Conservation (phyloP, 2,797 vertebrate genomes). For the Rousettus madagascariensis region DNA sequence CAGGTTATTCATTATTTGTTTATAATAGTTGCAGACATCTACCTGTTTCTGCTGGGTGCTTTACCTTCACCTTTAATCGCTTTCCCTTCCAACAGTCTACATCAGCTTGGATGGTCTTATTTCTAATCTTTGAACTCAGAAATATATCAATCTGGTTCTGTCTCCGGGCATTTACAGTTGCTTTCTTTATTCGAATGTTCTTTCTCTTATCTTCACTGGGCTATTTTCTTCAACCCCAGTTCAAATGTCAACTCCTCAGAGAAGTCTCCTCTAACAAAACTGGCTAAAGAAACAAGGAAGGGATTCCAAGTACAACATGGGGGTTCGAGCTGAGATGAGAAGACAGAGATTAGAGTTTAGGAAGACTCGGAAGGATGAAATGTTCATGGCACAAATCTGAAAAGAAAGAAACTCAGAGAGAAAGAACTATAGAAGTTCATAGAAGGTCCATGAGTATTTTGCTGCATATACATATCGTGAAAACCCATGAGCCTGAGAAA, state of each 20-base stretch:
- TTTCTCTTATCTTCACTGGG: neutral
- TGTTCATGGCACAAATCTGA: neutral
- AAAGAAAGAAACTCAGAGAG: neutral
- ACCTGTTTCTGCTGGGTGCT: neutral
- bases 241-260: neutral
- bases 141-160: neutral
- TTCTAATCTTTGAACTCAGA: neutral
- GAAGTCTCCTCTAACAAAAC: neutral
- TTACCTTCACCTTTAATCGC: neutral
- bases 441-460: neutral
- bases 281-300: neutral
- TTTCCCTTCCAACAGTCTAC: neutral
- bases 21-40: neutral
- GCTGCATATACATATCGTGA: neutral
- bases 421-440: neutral
- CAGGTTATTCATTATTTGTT: neutral
- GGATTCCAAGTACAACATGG: neutral
- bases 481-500: neutral
- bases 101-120: neutral
- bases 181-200: neutral
- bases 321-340: neutral
- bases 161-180: neutral
- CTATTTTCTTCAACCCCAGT: neutral
- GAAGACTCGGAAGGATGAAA: neutral
- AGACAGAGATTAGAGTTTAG: neutral